These are phyloP conservation scores for Jaculus jaculus DNA, from an alignment of 2,113 vertebrate genomes.

Conservation along the genomic window DNA sequence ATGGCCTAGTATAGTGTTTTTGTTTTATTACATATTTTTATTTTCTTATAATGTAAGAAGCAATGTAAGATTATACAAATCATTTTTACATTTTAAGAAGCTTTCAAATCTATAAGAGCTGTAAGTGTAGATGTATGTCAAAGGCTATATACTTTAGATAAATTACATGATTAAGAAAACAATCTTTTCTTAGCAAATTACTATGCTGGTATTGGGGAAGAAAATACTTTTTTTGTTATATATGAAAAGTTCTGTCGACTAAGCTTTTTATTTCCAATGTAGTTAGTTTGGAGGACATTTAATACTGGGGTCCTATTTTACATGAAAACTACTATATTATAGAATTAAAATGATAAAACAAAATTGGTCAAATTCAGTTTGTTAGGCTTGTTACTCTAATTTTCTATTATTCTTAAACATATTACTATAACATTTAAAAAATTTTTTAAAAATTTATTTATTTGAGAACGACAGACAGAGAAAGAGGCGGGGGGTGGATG, in stretches of 20 bases:
- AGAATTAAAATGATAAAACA: conserved; percentile 14
- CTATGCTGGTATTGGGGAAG: background rate
- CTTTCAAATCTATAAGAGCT: background rate
- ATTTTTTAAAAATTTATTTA: background rate
- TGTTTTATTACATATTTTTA: background rate
- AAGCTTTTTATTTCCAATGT: background rate
- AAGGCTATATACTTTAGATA: conserved; percentile 23
- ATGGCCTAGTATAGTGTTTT: background rate
- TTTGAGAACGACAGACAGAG: no score
- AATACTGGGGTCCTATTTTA: background rate
- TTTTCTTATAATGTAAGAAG: background rate
- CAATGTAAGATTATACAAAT: background rate
- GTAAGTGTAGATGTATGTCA: background rate
- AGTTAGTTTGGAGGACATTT: conserved; percentile 6
- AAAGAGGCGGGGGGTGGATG: no score
- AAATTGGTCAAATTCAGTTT: background rate
- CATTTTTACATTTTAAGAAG: conserved; percentile 25
- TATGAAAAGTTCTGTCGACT: background rate
- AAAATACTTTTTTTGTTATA: background rate
- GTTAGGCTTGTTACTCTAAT: background rate
- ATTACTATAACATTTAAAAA: conserved; percentile 1
- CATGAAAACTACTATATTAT: background rate
- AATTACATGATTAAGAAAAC: background rate
- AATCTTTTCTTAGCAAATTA: background rate
- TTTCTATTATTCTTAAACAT: background rate